Base-by-base conservation (phyloP, 2,888 invertebrate genomes). In the Phasia obesa region DNA sequence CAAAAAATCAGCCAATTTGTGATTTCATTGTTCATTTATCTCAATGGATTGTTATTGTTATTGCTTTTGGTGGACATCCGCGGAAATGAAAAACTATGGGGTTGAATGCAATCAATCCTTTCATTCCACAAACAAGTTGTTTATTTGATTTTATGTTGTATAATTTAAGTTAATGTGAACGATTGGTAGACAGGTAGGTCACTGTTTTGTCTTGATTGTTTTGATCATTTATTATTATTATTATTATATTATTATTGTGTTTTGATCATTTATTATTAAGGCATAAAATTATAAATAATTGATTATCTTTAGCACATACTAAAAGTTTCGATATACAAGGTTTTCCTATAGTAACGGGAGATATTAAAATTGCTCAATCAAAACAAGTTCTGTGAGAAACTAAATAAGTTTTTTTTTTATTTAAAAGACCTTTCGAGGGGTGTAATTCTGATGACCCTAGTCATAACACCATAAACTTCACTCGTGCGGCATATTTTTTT, bases 291-390 rank as follows among this genome's bases (percentile, higher is more conserved):
- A 57, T 70, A 53, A 65, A 25, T 74, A 83, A 80, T 80, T 71
- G 69, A 83, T 80, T 69, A 83, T 80, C 83, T 79, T 65, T 83
- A 65, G 74, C 79, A 83, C 83, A 75, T 80, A 65, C 75, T 79
- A 79, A 65, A 76, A 65, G 42, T 59, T 59, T 60, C 25, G 31
- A 44, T 55, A 55, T 42, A 13, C 9, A 35, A 11, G 11, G 47
- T 7, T 51, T 49, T 67, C 59, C 15, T 13, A 35, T 11, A 35
- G 35, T 35, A 5, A 35, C 35, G 4, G 11, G 35, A 9, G 35
- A 9, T 35, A 35, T 35, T 35, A 35, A 11, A 35, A 35, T 35
- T 35, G 0, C 11, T 35, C 2, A n/a, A 35, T 11, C 35, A 35
- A 11, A 35, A 35, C 11, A 35, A 11, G 9, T 35, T 11, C 11